Evolutionary conservation across 2,888 invertebrate genomes (phyloP).

Genomic region (Drosophila nr. medialis): DNA sequence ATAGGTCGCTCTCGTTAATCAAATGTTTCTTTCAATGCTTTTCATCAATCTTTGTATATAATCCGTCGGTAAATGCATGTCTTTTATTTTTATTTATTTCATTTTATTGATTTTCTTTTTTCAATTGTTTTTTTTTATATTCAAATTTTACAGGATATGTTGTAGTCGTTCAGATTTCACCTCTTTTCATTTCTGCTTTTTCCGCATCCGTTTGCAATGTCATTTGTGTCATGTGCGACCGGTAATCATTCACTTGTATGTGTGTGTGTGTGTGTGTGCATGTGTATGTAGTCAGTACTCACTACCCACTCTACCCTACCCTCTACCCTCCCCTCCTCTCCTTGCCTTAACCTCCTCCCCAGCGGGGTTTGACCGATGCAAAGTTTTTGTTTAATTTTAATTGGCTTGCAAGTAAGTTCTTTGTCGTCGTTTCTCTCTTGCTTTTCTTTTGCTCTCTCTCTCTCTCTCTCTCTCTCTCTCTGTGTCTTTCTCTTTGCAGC

Average conservation of each 20-base stretch:
- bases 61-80: neutral
- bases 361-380: constrained; percentile 34
- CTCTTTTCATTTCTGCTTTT: constrained; percentile 43
- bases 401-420: constrained; percentile 53
- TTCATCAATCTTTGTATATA: neutral
- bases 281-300: constrained; percentile 8
- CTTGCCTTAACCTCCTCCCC: neutral
- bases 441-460: constrained; percentile 7
- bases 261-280: neutral
- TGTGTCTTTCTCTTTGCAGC: constrained; percentile 8
- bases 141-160: constrained; percentile 6
- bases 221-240: constrained; percentile 69
- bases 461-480: neutral
- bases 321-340: neutral
- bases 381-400: constrained; percentile 61
- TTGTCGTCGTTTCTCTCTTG: constrained; percentile 31
- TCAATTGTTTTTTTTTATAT: too few species aligned
- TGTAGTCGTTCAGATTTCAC: neutral
- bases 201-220: constrained; percentile 78
- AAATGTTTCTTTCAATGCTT: neutral
- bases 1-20: neutral
- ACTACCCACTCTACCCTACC: neutral
- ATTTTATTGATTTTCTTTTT: neutral
- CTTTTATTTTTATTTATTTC: neutral
- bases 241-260: constrained; percentile 66